Percentiles rank a stretch among this genome's conserved stretches.
Evolutionary conservation across 2,888 invertebrate species (phyloP).

Genomic region (Aspidiotus rigidus): DNA sequence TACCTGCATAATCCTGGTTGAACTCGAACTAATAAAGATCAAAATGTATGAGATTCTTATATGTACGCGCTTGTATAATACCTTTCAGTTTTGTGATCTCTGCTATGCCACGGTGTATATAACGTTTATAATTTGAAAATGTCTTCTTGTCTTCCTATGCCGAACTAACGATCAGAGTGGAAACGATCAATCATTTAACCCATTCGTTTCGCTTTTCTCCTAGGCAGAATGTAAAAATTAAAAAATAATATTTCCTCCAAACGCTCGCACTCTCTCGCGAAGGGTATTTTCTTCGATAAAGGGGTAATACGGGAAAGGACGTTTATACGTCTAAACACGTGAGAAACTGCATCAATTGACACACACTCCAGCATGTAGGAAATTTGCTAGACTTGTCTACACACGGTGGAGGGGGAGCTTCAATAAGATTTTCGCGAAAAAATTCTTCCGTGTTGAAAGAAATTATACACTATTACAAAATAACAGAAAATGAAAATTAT

Average conservation of each 20-base stretch:
- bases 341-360: conserved; percentile 27
- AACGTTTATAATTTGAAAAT: conserved; percentile 12
- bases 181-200: conserved; percentile 33
- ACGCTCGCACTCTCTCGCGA: conserved; percentile 8
- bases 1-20: conserved; percentile 4
- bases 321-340: conserved; percentile 25
- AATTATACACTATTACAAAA: conserved; percentile 23
- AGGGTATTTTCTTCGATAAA: conserved; percentile 27
- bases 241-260: conserved; percentile 28
- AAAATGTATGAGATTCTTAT: too few species aligned
- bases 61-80: too few species aligned
- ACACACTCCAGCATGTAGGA: conserved; percentile 1
- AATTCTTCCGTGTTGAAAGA: conserved; percentile 25
- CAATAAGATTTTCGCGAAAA: conserved; percentile 29
- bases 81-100: too few species aligned
- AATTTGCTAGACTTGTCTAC: conserved; percentile 5
- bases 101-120: too few species aligned
- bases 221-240: conserved; percentile 27
- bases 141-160: conserved; percentile 9
- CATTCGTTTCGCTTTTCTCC: conserved; percentile 29
- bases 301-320: conserved; percentile 24
- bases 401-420: conserved; percentile 8
- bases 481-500: conserved; percentile 31
- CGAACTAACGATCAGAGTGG: conserved; percentile 20
- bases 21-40: too few species aligned